Conservation (phyloP, 2,113 vertebrate genomes). For the Ciconia stormi region DNA sequence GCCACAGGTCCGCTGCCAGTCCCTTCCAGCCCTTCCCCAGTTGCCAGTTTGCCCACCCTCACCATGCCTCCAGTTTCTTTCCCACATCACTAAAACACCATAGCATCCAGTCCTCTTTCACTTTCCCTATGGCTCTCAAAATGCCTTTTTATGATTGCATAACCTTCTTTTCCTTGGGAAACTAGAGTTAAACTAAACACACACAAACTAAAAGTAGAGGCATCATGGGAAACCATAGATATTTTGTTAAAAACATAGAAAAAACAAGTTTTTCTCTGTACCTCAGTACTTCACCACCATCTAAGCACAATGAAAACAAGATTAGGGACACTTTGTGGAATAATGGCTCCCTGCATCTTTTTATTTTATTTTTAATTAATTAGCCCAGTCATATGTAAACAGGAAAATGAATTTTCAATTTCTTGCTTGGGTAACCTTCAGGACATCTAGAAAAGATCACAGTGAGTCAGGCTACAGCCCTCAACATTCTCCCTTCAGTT, state of each 20-base stretch:
- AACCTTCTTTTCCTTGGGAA: not conserved
- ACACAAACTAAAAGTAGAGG: not conserved
- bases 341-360: not conserved
- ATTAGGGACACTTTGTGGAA: not conserved
- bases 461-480: not conserved
- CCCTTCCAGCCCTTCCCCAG: not conserved
- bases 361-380: not conserved
- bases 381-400: not conserved
- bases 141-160: not conserved
- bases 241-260: not conserved
- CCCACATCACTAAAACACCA: not conserved
- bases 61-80: not conserved
- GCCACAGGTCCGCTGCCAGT: not conserved
- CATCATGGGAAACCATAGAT: not conserved
- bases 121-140: not conserved
- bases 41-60: not conserved
- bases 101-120: not conserved
- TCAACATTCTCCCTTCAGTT: not conserved
- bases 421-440: not conserved
- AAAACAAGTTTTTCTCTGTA: not conserved
- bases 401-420: not conserved
- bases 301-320: not conserved
- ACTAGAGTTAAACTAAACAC: not conserved
- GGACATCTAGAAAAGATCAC: not conserved
- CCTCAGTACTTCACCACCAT: not conserved